These are phyloP conservation scores for Enteromius fasciolatus DNA, from an alignment of 2,797 vertebrate species.

Conservation along the genomic window DNA sequence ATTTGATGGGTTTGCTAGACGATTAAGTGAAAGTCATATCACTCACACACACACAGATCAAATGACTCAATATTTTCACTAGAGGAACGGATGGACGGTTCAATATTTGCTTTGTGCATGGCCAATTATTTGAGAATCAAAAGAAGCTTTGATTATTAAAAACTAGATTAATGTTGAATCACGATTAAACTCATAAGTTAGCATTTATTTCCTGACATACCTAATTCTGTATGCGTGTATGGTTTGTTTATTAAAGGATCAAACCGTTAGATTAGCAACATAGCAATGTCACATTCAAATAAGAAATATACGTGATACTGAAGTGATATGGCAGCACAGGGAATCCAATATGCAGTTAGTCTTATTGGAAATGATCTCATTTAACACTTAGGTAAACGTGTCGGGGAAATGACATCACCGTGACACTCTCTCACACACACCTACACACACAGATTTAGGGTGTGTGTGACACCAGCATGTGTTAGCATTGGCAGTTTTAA, in stretches of 20 bases:
- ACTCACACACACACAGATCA: neutral
- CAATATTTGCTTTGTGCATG: neutral
- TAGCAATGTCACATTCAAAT: neutral
- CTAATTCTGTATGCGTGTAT: neutral
- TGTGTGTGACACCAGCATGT: slow-evolving; percentile 16
- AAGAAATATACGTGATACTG: neutral
- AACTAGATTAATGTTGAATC: neutral
- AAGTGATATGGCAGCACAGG: neutral
- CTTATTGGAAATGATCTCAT: slow-evolving; percentile 17
- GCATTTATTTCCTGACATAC: neutral
- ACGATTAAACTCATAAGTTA: neutral
- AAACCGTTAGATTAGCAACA: neutral
- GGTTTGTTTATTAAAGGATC: neutral
- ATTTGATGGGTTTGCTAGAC: neutral
- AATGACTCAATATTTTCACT: neutral
- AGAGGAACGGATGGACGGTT: neutral
- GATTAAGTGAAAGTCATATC: neutral
- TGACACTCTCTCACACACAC: slow-evolving; percentile 22
- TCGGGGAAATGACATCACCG: slow-evolving; percentile 8
- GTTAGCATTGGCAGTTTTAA: slow-evolving; percentile 10
- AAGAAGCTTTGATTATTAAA: neutral
- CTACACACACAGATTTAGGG: slow-evolving; percentile 34
- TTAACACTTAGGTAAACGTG: neutral
- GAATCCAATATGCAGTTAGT: neutral
- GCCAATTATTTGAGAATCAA: neutral